A percentile compares a stretch with the other conserved stretches of the same genome.
Conservation (phyloP, 2,113 vertebrate species). For the Clupea harengus region DNA sequence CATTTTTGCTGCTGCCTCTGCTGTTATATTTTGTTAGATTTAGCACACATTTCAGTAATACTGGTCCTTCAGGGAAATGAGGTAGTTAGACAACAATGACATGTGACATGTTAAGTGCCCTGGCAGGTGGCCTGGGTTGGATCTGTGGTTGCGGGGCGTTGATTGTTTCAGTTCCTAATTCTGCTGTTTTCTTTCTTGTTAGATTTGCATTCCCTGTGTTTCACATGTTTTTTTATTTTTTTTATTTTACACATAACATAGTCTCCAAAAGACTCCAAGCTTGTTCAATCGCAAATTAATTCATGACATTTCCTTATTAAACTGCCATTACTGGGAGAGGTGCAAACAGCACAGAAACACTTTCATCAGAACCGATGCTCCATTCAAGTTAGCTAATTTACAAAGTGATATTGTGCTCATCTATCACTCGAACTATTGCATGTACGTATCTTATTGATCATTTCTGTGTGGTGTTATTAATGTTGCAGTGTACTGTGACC, state of each 20-base stretch:
- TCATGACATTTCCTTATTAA: not conserved
- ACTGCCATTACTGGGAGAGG: not conserved
- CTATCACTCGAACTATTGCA: not conserved
- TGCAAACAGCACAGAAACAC: not conserved
- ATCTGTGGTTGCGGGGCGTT: not conserved
- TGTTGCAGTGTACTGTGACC: not conserved
- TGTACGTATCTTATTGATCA: not conserved
- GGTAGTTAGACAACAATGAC: not conserved
- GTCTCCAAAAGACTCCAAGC: not conserved
- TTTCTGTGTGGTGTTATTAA: not conserved
- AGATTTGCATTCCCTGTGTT: not conserved
- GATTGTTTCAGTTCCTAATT: not conserved
- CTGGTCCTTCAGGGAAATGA: not conserved
- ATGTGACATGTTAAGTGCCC: not conserved
- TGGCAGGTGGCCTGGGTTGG: not conserved
- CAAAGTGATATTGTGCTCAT: not conserved
- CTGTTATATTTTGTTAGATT: not conserved
- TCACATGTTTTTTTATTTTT: not conserved
- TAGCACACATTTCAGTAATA: not conserved
- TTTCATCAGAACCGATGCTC: not conserved
- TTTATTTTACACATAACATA: not conserved
- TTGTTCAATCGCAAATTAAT: not conserved
- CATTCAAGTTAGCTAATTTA: not conserved
- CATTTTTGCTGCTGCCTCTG: not conserved
- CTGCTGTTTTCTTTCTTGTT: not conserved